A percentile compares a stretch with the other conserved stretches of the same genome.
Conservation (phyloP, 2,797 vertebrate species). For the Amniataba percoides region DNA sequence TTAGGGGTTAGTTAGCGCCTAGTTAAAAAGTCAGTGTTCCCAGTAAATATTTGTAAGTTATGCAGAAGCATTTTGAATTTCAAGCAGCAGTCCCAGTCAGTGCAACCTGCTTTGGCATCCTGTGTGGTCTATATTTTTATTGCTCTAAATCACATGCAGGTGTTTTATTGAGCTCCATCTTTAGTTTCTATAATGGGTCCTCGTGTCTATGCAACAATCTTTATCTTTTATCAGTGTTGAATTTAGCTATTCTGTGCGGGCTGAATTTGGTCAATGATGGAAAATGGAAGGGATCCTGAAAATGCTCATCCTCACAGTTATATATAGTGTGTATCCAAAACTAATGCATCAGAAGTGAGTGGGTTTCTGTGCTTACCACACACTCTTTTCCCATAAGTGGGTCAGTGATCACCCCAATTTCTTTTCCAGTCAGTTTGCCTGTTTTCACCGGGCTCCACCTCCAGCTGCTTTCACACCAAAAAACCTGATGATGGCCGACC, state of each 20-base stretch:
- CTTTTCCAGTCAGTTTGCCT: conserved; percentile 30
- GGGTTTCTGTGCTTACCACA: conserved; percentile 27
- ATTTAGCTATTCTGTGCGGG: background rate
- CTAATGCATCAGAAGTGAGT: background rate
- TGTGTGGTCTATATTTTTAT: background rate
- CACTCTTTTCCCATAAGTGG: conserved; percentile 51
- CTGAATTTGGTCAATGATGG: background rate
- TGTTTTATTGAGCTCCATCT: background rate
- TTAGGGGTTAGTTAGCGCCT: no score
- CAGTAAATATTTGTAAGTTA: conserved; percentile 3
- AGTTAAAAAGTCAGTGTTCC: no score
- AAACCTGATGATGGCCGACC: conserved; percentile 34
- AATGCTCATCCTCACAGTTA: background rate
- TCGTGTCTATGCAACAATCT: background rate
- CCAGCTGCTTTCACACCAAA: conserved; percentile 23
- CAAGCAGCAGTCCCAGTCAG: conserved; percentile 18
- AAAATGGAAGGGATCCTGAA: background rate
- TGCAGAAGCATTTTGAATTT: conserved; percentile 13
- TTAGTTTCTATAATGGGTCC: background rate
- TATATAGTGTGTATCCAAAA: conserved; percentile 4
- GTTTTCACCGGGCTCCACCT: conserved; percentile 39
- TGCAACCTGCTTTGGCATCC: background rate
- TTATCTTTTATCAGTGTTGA: background rate
- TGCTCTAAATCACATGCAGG: no score
- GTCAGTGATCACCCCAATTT: conserved; percentile 55